Evolutionary conservation across 2,113 vertebrate genomes (phyloP).

Genomic region (Numenius arquata): DNA sequence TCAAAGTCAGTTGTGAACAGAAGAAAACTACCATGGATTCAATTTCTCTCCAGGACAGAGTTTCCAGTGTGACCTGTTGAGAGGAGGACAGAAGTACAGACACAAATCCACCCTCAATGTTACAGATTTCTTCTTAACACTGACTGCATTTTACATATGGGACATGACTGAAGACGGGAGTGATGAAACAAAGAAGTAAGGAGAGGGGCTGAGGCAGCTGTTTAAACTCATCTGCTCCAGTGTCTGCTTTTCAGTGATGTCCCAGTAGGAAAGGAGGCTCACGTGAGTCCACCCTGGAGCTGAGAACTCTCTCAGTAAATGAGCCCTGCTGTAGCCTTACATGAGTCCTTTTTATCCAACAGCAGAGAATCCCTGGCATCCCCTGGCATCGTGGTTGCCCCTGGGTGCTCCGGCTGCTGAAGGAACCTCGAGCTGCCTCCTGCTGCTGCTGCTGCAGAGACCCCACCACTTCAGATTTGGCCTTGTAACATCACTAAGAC

Average conservation of each 20-base stretch:
- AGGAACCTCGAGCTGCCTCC: background rate
- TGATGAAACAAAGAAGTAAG: background rate
- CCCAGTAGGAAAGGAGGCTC: background rate
- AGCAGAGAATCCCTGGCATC: fast-evolving
- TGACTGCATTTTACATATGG: background rate
- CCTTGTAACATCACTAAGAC: background rate
- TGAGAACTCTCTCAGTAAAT: too few relatives aligned
- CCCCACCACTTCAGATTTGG: background rate
- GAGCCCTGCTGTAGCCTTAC: background rate
- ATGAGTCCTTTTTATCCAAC: background rate
- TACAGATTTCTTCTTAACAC: background rate
- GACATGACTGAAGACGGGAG: background rate
- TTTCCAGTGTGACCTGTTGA: background rate
- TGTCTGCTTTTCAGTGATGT: background rate
- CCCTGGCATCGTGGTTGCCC: fast-evolving
- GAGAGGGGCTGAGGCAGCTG: background rate
- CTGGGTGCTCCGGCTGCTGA: fast-evolving
- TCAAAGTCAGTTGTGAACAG: background rate
- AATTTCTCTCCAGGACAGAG: background rate
- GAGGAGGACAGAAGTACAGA: background rate
- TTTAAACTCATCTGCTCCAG: background rate
- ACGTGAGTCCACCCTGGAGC: fast-evolving
- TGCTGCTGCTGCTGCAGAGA: background rate
- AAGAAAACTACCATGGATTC: background rate
- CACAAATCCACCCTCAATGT: background rate